Evolutionary conservation across 2,113 vertebrate species (phyloP).

Genomic region (Elephas maximus): DNA sequence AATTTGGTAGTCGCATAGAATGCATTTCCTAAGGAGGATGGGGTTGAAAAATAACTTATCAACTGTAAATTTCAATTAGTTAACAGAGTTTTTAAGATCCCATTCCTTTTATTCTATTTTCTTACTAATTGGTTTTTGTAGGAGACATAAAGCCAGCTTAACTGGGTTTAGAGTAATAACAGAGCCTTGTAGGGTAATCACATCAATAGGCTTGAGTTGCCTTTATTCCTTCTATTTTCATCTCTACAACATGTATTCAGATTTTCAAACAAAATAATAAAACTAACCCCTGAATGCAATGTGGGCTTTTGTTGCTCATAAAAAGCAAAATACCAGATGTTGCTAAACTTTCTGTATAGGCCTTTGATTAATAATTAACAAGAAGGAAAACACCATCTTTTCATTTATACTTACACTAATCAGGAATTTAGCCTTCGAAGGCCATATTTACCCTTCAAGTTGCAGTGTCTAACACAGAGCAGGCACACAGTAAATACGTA

Average conservation of each 20-base stretch:
- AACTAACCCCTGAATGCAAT: not conserved
- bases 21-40: not conserved
- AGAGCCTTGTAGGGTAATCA: not conserved
- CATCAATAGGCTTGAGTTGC: not conserved
- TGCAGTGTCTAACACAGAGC: not conserved
- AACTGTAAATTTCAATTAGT: conserved; percentile 53
- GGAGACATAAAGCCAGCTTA: not conserved
- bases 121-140: conserved; percentile 50
- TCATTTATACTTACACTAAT: not conserved
- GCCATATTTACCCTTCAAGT: not conserved
- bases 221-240: not conserved
- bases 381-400: conserved; percentile 59
- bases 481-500: not conserved
- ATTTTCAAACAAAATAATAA: conserved; percentile 53
- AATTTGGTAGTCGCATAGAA: conserved; percentile 7
- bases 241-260: not conserved
- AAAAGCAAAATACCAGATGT: conserved; percentile 39
- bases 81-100: not conserved
- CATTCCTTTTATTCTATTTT: conserved; percentile 68
- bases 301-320: conserved; percentile 37
- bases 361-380: conserved; percentile 68
- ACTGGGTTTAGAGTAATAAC: not conserved
- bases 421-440: conserved; percentile 6
- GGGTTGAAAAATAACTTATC: conserved; percentile 41
- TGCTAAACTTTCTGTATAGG: conserved; percentile 10